A percentile compares a stretch with the other conserved stretches of the same genome.
phyloP scores from a whole-genome alignment of 2,888 invertebrate genomes.

The Allolobophora icterica region DNA sequence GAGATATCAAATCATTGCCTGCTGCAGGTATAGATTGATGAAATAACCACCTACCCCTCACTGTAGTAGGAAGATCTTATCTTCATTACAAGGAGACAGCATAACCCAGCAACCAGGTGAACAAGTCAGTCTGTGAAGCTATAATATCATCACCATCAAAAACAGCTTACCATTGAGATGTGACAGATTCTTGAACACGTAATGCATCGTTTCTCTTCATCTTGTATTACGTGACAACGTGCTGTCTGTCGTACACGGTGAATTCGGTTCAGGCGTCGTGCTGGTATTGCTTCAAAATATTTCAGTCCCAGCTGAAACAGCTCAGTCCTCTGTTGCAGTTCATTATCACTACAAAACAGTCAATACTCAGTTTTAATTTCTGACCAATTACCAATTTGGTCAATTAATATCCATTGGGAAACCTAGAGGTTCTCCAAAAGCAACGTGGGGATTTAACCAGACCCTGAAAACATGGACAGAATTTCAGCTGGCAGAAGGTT shows the following conservation, averaged over 20 bases:
- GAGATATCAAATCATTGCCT: too few relatives aligned
- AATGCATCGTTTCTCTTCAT: background rate
- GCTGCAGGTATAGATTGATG: too few relatives aligned
- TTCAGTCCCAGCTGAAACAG: background rate
- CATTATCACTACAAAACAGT: background rate
- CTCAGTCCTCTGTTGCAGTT: background rate
- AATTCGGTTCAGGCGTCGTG: background rate
- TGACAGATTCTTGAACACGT: slow-evolving; percentile 17
- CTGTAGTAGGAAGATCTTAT: too few relatives aligned
- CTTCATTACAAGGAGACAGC: too few relatives aligned
- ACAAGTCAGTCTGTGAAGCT: too few relatives aligned
- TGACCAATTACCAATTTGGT: background rate
- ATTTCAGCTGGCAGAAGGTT: background rate
- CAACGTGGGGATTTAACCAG: background rate
- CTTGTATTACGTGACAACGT: slow-evolving; percentile 6
- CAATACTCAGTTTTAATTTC: background rate
- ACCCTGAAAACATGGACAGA: background rate
- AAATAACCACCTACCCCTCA: too few relatives aligned
- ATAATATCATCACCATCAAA: background rate
- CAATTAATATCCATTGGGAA: background rate
- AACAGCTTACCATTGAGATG: slow-evolving; percentile 7
- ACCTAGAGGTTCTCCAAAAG: background rate
- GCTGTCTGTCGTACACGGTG: background rate
- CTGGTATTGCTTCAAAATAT: background rate
- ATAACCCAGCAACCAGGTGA: too few relatives aligned